A percentile compares a stretch with the other conserved stretches of the same genome.
Evolutionary conservation across 37 sponge, comb jelly and placozoan species (phyloP).

Genomic region (Halichondria panicea): DNA sequence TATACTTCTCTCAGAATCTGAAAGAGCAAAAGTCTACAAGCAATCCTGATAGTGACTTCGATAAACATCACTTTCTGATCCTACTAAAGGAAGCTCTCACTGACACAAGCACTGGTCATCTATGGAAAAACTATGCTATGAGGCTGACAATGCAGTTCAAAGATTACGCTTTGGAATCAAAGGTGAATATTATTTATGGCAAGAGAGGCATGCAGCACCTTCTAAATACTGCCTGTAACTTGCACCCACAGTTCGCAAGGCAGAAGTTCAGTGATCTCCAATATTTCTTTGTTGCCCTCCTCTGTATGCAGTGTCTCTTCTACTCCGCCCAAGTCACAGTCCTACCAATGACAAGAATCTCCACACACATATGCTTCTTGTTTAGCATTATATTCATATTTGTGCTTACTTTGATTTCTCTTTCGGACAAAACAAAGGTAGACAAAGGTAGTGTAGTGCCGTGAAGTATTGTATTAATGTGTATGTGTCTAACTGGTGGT

Average conservation of each 20-base stretch:
- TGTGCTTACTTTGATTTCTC: not conserved
- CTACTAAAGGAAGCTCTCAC: not conserved
- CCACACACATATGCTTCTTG: slow-evolving; percentile 15
- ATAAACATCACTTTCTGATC: not conserved
- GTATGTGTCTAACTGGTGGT: too few species aligned
- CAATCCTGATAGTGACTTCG: not conserved
- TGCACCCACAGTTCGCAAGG: not conserved
- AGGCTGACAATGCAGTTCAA: slow-evolving; percentile 1
- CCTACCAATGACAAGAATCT: not conserved
- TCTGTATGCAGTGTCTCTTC: not conserved
- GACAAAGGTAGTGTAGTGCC: not conserved
- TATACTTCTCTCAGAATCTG: too few species aligned
- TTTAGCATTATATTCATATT: not conserved
- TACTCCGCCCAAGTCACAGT: slow-evolving; percentile 1
- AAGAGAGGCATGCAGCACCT: not conserved
- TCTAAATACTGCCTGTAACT: not conserved
- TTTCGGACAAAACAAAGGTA: slow-evolving; percentile 5
- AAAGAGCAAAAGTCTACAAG: too few species aligned
- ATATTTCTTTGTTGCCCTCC: not conserved
- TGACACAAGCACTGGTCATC: not conserved
- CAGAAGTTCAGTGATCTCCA: not conserved
- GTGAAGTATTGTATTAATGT: not conserved
- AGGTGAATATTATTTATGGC: not conserved
- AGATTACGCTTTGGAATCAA: not conserved
- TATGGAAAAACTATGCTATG: slow-evolving; percentile 7